These are phyloP conservation scores for Barbus barbus DNA, from an alignment of 2,113 vertebrate species.

Conservation along the genomic window DNA sequence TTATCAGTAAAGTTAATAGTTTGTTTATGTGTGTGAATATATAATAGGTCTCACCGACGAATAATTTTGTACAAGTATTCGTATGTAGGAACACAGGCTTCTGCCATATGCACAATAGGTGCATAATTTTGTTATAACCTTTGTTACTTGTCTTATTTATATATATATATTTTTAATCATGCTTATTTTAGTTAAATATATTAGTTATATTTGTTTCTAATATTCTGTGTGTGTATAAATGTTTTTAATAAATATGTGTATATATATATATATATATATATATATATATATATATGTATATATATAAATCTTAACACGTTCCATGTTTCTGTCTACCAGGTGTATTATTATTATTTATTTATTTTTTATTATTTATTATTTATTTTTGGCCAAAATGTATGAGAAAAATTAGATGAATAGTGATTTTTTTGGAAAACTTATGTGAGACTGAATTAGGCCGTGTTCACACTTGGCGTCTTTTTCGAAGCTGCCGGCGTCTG, in stretches of 20 bases:
- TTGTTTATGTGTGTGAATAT: constrained; percentile 36
- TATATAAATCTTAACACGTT: background rate
- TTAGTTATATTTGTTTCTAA: too few species aligned
- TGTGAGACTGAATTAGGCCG: too few species aligned
- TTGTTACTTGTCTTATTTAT: too few species aligned
- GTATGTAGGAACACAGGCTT: background rate
- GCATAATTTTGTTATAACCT: background rate
- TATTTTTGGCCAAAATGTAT: too few species aligned
- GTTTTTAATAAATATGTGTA: background rate
- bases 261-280: background rate
- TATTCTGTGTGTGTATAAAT: background rate
- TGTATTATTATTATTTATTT: background rate
- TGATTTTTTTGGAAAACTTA: background rate
- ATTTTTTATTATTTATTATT: too few species aligned
- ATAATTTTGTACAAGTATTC: too few species aligned
- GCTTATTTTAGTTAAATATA: too few species aligned
- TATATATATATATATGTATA: background rate
- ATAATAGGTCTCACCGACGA: background rate
- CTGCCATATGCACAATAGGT: background rate
- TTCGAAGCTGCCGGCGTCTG: too few species aligned
- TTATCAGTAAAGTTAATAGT: constrained; percentile 49
- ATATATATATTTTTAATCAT: background rate
- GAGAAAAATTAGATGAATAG: background rate
- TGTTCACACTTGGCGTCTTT: too few species aligned
- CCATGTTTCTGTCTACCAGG: background rate